Percentiles rank a stretch among this genome's conserved stretches.
Conservation (phyloP, 2,888 invertebrate species). For the Sarcophaga subvicina region DNA sequence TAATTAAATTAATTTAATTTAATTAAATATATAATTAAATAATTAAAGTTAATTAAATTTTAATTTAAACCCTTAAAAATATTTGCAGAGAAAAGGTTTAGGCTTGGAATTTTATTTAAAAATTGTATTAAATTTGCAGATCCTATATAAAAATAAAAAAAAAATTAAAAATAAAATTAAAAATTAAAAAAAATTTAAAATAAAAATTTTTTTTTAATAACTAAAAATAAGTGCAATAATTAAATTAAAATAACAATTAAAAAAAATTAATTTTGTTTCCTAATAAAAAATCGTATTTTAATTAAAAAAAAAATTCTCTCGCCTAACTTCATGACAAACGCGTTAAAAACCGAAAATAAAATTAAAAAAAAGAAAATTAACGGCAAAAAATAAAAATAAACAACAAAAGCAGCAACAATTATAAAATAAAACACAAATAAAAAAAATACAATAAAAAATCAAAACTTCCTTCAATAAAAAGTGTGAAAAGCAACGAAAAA, state of each 20-base stretch:
- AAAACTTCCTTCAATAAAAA: conserved; percentile 52
- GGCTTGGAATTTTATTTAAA: neutral
- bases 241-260: conserved; percentile 28
- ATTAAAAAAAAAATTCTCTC: conserved; percentile 59
- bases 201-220: neutral
- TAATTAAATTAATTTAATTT: too few relatives aligned
- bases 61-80: too few relatives aligned
- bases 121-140: too few relatives aligned
- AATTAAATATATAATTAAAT: too few relatives aligned
- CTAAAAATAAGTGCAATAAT: conserved; percentile 63
- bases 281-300: conserved; percentile 45
- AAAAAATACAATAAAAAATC: conserved; percentile 22
- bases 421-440: conserved; percentile 5
- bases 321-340: conserved; percentile 66
- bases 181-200: too few relatives aligned
- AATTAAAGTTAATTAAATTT: too few relatives aligned
- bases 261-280: neutral
- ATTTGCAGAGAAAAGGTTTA: neutral
- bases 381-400: conserved; percentile 9
- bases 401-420: conserved; percentile 12
- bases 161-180: neutral
- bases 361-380: conserved; percentile 52
- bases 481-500: conserved; percentile 43
- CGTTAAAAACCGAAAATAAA: conserved; percentile 66
- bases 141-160: neutral